Evolutionary conservation across 2,888 invertebrate genomes (phyloP), one percentile per base, ranked within the genome.

Genomic region (Lordiphosa fenestrarum): DNA sequence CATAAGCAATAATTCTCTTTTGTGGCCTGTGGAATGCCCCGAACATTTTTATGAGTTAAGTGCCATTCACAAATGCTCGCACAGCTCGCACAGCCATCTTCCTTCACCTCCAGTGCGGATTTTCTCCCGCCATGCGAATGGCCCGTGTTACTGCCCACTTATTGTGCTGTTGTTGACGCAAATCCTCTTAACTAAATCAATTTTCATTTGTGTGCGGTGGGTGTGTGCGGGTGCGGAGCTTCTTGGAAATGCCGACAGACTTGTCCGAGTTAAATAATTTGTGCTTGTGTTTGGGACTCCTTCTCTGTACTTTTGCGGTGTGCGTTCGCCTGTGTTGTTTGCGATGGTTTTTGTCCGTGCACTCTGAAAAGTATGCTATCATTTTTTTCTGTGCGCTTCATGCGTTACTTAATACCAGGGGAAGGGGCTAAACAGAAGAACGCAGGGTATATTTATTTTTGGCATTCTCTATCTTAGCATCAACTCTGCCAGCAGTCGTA

Each of bases 81-180:
- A 30, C 7, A 10, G 33, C 25, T 33, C n/a, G 33, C 63, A 50
- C n/a, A n/a, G n/a, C n/a, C n/a, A 51, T 56, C 56, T 51, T 50
- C 49, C 47, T 6, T 56, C 50, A 65, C 63, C 57, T 56, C 50
- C 65, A 19, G 36, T 21, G 23, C 30, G 19, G 39, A 4, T 12
- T 7, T 12, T 19, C 15, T 9, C 6, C 4, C 37, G 7, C 12
- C 9, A 40, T 44, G 19, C 33, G 39, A 60, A 55, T 69, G 66
- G 59, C 63, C 74, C 63, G 57, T 77, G 76, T 59, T 74, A 65
- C 82, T 76, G 61, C 69, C 78, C 78, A 77, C 83, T 78, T 81
- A 82, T 82, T 84, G 78, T 78, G 67, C 82, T 78, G 78, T 82
- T 78, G 82, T 82, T 84, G 78, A 84, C 78, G 82, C 82, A 78